Evolutionary conservation across 2,113 vertebrate species (phyloP), one percentile per base, ranked within the genome.

Genomic region (Hippocampus comes): DNA sequence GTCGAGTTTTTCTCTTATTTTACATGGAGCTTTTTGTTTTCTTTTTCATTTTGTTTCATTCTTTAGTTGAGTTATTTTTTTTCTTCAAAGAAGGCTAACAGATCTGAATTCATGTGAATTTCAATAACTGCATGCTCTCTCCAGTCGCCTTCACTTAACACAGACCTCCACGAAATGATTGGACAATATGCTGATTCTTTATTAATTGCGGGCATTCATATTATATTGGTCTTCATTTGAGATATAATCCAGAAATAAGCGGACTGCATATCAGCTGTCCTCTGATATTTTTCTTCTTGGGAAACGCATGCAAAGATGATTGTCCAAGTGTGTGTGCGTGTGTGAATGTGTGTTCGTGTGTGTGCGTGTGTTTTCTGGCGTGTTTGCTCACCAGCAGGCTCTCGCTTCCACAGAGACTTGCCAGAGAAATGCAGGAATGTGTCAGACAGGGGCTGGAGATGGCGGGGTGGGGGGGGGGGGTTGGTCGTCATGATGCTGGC

Each of bases 401-500:
- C 73, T 70, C 74, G 78, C 73, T 82, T 84, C 91, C 91, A 89
- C 80, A 84, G 90, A 86, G 86, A 89, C 76, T 38, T 79, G 42
- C 41, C 34, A 73, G 80, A 91, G 87, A 91, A 91, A 89, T 71
- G 73, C 64, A 89, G 85, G 91, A 92, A 93, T 93, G 89, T 79
- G 75, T 83, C 80, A 87, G 82, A 77, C 71, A 46, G 80, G 5
- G 76, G 72, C 72, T 68, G 72, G 76, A 80, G 69, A 79, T 70
- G 60, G 77, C 76, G 68, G 72, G 84, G 65, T 75, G 23, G 56
- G 59, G 27, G 72, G 75, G 78, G 43, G 73, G 71, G 69, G 85
- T 63, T 76, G 84, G 74, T 74, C 68, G 61, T 73, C 73, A 34
- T 76, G 68, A 59, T 80, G 72, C 72, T 46, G 38, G 71, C 61